These are phyloP conservation scores for Sphinx pinastri DNA, from an alignment of 2,888 invertebrate genomes.

Conservation along the genomic window DNA sequence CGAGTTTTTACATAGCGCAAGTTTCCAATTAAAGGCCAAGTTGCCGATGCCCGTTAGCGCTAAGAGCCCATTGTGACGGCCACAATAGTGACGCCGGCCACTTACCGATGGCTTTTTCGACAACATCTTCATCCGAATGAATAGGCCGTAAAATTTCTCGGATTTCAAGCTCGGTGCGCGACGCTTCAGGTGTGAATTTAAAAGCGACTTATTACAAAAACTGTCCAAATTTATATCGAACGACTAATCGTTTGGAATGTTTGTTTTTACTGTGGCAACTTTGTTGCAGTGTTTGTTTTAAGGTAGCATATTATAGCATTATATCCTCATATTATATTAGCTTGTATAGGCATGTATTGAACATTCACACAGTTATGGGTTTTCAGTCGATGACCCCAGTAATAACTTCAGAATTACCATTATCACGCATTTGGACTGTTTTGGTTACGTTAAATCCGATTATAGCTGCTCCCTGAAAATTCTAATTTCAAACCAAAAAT, in stretches of 20 bases:
- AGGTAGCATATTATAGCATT: background rate
- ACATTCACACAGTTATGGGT: background rate
- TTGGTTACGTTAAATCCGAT: no score
- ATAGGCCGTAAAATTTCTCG: slow-evolving; percentile 69
- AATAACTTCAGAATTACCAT: no score
- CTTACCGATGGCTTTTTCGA: slow-evolving; percentile 61
- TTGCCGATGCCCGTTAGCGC: slow-evolving; percentile 43
- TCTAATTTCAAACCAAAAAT: no score
- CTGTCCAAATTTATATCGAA: slow-evolving; percentile 20
- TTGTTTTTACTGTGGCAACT: background rate
- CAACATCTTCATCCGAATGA: slow-evolving; percentile 77
- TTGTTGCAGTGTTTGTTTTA: background rate
- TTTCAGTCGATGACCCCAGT: no score
- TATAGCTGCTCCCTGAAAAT: no score
- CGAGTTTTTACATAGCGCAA: slow-evolving; percentile 26
- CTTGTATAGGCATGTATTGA: background rate
- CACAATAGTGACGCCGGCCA: slow-evolving; percentile 48
- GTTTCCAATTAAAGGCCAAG: slow-evolving; percentile 30
- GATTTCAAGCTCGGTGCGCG: slow-evolving; percentile 38
- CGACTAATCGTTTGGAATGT: slow-evolving; percentile 25
- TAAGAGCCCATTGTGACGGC: slow-evolving; percentile 65
- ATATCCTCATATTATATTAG: background rate
- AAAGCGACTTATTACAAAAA: slow-evolving; percentile 37
- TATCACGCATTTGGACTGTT: no score
- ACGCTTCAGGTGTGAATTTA: slow-evolving; percentile 59